Conservation (phyloP, 1,140 invertebrate genomes). For the Contarinia nasturtii region DNA sequence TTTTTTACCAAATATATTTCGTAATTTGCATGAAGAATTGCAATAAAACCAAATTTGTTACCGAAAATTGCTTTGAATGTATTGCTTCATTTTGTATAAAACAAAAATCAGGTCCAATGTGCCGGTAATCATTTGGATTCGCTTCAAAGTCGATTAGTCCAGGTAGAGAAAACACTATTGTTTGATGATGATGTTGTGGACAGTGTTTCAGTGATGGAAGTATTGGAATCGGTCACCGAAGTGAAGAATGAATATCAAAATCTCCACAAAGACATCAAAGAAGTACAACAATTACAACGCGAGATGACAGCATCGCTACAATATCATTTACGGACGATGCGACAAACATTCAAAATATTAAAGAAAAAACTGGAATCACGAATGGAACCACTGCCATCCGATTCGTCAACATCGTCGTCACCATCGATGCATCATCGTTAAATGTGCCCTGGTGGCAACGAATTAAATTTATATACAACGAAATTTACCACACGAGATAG, state of each 20-base stretch:
- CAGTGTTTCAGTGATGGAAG: constrained; percentile 10
- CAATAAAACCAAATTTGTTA: too few species aligned
- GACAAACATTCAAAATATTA: constrained; percentile 19
- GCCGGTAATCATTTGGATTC: not conserved
- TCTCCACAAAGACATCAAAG: constrained; percentile 32
- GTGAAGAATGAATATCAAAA: constrained; percentile 36
- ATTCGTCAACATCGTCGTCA: too few species aligned
- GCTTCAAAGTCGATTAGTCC: not conserved
- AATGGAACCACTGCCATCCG: too few species aligned
- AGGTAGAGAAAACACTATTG: not conserved
- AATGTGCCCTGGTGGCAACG: too few species aligned
- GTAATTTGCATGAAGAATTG: too few species aligned
- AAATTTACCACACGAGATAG: too few species aligned
- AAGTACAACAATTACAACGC: constrained; percentile 35
- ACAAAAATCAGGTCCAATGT: not conserved
- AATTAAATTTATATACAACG: too few species aligned
- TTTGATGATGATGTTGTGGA: not conserved
- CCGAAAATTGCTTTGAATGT: too few species aligned
- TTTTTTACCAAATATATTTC: too few species aligned
- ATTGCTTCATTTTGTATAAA: not conserved
- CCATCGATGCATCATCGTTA: too few species aligned
- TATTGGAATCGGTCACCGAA: constrained; percentile 33
- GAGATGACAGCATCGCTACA: constrained; percentile 32
- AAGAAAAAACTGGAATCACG: constrained; percentile 16
- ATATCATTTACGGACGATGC: constrained; percentile 20